Percentiles rank a stretch among this genome's conserved stretches.
phyloP scores from a whole-genome alignment of 2,113 vertebrate genomes.

The Cavia aperea region DNA sequence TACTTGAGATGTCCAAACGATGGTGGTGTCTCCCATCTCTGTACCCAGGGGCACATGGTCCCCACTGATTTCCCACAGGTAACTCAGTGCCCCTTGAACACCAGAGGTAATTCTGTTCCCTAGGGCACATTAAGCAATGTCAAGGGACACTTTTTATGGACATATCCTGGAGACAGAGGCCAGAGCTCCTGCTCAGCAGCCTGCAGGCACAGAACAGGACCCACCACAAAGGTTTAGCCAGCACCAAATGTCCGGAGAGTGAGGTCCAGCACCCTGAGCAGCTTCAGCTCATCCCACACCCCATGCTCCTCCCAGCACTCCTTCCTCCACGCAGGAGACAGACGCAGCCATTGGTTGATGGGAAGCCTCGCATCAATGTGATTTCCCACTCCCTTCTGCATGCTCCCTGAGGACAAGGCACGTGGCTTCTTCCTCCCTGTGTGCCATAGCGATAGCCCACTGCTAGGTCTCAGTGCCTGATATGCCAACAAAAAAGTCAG shows the following conservation, averaged over 20 bases:
- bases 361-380: rapidly evolving
- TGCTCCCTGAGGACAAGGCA: not conserved
- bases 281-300: not conserved
- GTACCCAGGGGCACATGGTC: not conserved
- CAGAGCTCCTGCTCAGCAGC: not conserved
- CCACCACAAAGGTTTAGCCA: rapidly evolving
- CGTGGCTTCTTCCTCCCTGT: not conserved
- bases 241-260: not conserved
- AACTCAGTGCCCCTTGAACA: not conserved
- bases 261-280: not conserved
- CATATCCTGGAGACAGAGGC: not conserved
- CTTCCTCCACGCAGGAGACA: not conserved
- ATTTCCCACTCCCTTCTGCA: not conserved
- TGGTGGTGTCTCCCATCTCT: not conserved
- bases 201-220: not conserved
- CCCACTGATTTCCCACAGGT: not conserved
- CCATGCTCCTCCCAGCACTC: not conserved
- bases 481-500: not conserved
- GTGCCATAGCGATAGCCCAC: rapidly evolving
- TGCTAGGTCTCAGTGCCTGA: not conserved
- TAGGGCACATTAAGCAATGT: not conserved
- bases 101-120: not conserved
- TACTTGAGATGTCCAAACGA: not conserved
- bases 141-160: not conserved
- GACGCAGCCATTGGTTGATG: too few relatives aligned